phyloP scores from a whole-genome alignment of 2,113 vertebrate genomes.

The Vulpes vulpes region DNA sequence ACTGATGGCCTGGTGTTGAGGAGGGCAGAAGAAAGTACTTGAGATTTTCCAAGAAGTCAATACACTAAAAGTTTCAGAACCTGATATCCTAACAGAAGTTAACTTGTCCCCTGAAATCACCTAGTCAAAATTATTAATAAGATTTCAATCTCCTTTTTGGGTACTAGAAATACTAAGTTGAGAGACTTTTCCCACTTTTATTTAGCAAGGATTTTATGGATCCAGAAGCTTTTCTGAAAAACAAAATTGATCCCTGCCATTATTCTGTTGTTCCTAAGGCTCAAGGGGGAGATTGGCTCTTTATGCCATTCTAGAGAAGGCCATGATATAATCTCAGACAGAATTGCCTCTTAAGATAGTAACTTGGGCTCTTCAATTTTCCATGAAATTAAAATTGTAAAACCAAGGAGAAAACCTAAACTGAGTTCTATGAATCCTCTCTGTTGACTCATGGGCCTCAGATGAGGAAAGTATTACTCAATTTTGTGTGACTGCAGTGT shows the following conservation, averaged over 20 bases:
- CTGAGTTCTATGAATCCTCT: neutral
- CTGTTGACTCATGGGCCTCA: fast-evolving
- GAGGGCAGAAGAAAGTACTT: neutral
- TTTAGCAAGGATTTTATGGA: neutral
- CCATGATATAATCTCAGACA: neutral
- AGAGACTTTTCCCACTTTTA: neutral
- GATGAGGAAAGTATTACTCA: neutral
- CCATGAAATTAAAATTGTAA: neutral
- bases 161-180: neutral
- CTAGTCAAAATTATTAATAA: neutral
- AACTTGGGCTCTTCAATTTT: neutral
- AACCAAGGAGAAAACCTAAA: neutral
- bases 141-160: neutral
- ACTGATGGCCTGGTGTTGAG: neutral
- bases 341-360: neutral
- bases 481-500: neutral
- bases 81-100: fast-evolving
- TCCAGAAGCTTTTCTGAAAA: neutral
- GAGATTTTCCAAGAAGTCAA: neutral
- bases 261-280: neutral
- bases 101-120: no score
- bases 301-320: neutral
- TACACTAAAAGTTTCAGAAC: neutral
- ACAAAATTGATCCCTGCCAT: neutral
- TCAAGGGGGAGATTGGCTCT: neutral